Evolutionary conservation across 35 echinoderm and acorn worm species (phyloP).

Genomic region (Ophioderma brevispina): DNA sequence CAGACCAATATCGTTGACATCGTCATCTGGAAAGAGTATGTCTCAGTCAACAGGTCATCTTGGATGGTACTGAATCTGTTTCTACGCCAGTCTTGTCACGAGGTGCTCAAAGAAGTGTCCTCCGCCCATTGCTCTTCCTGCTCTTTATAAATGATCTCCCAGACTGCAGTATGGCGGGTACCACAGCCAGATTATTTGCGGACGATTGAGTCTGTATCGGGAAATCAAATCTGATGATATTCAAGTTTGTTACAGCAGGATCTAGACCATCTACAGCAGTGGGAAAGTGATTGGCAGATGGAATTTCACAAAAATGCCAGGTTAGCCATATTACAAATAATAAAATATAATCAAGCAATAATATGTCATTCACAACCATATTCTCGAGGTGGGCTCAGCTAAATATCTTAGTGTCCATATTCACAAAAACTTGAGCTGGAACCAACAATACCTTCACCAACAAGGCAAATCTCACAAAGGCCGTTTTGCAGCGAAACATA

Average conservation of each 20-base stretch:
- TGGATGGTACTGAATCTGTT: too few relatives aligned
- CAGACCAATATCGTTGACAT: too few relatives aligned
- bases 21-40: too few relatives aligned
- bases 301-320: not conserved
- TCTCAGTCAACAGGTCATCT: too few relatives aligned
- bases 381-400: too few relatives aligned
- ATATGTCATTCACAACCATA: too few relatives aligned
- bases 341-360: not conserved
- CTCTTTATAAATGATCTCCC: conserved; percentile 31
- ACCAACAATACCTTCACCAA: not conserved
- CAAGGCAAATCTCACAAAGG: too few relatives aligned
- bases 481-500: conserved; percentile 5
- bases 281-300: not conserved
- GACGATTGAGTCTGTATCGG: not conserved
- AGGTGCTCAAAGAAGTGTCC: conserved; percentile 24
- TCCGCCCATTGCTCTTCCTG: conserved; percentile 26
- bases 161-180: not conserved
- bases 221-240: not conserved
- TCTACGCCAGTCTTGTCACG: not conserved
- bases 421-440: not conserved
- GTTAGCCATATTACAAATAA: not conserved
- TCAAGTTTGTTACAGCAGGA: not conserved
- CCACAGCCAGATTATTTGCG: not conserved
- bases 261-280: not conserved
- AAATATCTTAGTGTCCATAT: too few relatives aligned